phyloP scores from a whole-genome alignment of 2,113 vertebrate genomes.

The Brachypodius melanocephalos region DNA sequence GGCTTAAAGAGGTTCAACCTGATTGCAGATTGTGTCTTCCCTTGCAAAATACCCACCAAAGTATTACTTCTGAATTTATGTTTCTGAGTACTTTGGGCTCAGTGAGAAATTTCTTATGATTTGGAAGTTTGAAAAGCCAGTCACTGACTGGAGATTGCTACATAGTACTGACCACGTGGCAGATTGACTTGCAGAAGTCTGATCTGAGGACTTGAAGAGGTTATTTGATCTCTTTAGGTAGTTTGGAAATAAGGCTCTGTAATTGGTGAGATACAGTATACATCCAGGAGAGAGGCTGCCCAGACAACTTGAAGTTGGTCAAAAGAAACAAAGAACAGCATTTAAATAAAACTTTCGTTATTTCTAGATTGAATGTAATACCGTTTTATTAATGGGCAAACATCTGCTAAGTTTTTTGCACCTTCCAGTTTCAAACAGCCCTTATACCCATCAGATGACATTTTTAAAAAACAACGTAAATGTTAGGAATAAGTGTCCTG shows the following conservation, averaged over 20 bases:
- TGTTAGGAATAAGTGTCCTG: neutral
- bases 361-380: neutral
- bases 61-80: neutral
- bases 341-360: neutral
- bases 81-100: neutral
- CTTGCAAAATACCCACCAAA: rapidly evolving
- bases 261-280: neutral
- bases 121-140: neutral
- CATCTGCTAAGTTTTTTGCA: neutral
- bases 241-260: neutral
- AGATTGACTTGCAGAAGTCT: neutral
- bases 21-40: neutral
- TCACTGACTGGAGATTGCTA: neutral
- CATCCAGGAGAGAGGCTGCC: neutral
- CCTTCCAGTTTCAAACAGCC: neutral
- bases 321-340: neutral
- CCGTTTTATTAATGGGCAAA: neutral
- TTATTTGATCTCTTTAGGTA: neutral
- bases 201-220: neutral
- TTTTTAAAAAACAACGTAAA: neutral
- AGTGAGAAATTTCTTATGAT: neutral
- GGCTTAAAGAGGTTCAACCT: neutral
- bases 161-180: neutral
- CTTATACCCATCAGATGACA: neutral
- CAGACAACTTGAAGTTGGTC: neutral